Evolutionary conservation across 2,113 vertebrate genomes (phyloP).

Genomic region (Machaerirhynchus nigripectus): DNA sequence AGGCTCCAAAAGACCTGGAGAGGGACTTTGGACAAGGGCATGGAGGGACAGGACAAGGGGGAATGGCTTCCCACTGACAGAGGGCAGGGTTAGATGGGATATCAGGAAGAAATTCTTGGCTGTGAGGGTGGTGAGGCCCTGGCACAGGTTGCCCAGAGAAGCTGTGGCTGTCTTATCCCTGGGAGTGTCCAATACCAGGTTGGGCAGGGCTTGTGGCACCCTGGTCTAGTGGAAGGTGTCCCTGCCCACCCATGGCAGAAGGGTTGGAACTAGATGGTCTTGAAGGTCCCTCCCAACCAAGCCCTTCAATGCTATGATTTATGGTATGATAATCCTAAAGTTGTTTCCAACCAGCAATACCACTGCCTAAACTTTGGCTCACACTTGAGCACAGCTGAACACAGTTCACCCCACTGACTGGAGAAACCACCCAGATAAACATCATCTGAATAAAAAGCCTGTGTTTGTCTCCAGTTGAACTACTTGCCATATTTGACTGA

Average conservation of each 20-base stretch:
- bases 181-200: not conserved
- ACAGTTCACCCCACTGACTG: not conserved
- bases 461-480: not conserved
- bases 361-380: not conserved
- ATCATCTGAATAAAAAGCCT: not conserved
- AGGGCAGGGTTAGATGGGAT: not conserved
- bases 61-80: not conserved
- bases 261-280: not conserved
- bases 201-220: not conserved
- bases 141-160: not conserved
- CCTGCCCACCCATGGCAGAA: not conserved
- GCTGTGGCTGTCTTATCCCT: not conserved
- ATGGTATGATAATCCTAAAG: not conserved
- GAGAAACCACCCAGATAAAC: not conserved
- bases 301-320: not conserved
- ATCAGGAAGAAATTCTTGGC: not conserved
- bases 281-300: not conserved
- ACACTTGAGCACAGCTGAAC: not conserved
- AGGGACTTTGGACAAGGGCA: not conserved
- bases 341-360: not conserved
- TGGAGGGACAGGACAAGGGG: not conserved
- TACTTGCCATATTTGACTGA: no score
- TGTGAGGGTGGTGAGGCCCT: not conserved
- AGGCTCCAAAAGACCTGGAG: not conserved
- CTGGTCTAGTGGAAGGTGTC: not conserved